Evolutionary conservation across 2,113 vertebrate genomes (phyloP).

Genomic region (Mirounga angustirostris): DNA sequence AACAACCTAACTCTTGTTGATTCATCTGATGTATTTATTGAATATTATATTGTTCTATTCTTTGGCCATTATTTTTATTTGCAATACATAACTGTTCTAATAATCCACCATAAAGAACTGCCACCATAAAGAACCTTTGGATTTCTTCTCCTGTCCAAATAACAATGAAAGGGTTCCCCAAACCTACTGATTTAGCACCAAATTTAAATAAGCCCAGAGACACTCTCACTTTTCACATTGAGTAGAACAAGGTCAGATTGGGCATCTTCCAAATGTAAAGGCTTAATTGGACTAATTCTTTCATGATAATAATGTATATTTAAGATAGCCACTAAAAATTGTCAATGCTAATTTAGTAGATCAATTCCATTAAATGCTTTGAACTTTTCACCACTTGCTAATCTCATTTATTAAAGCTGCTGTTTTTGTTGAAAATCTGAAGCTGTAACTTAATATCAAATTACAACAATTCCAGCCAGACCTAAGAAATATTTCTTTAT

Average conservation of each 20-base stretch:
- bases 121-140: conserved; percentile 56
- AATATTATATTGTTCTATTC: conserved; percentile 56
- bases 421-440: conserved; percentile 80
- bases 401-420: conserved; percentile 82
- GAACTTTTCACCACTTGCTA: conserved; percentile 84
- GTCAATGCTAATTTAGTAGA: conserved; percentile 85
- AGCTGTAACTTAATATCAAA: conserved; percentile 78
- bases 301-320: conserved; percentile 85
- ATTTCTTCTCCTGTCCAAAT: conserved; percentile 58
- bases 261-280: conserved; percentile 78
- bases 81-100: conserved; percentile 57
- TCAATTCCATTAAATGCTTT: conserved; percentile 85
- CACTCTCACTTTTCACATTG: conserved; percentile 62
- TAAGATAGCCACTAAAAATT: conserved; percentile 85
- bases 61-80: conserved; percentile 69
- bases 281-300: conserved; percentile 83
- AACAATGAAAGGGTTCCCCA: conserved; percentile 33
- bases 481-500: conserved; percentile 46
- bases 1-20: conserved; percentile 14
- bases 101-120: conserved; percentile 10
- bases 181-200: conserved; percentile 71
- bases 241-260: conserved; percentile 74
- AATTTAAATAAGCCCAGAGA: conserved; percentile 71
- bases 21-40: conserved; percentile 52
- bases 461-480: conserved; percentile 65